Conservation (phyloP, 1,140 invertebrate genomes). For the Aphelinus certus region DNA sequence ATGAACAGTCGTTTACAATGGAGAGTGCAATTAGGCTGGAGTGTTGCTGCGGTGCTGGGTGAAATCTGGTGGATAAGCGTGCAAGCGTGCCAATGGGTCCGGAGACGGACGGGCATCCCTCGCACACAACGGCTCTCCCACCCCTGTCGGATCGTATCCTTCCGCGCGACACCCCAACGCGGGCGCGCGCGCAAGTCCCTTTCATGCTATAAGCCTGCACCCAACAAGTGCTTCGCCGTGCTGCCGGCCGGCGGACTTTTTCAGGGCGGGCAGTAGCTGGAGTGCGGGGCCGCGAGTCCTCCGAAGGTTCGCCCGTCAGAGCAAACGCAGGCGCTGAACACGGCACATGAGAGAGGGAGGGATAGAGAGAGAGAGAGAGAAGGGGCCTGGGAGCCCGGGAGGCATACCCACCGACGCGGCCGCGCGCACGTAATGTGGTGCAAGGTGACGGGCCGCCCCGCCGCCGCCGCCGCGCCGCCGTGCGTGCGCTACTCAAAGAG, state of each 20-base stretch:
- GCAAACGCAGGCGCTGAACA: background rate
- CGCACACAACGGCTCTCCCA: background rate
- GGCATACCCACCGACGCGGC: conserved; percentile 31
- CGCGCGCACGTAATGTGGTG: conserved; percentile 47
- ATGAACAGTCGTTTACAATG: too few relatives aligned
- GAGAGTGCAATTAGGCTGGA: too few relatives aligned
- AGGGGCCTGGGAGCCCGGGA: conserved; percentile 44
- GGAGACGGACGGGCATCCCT: too few relatives aligned
- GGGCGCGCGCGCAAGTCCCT: background rate
- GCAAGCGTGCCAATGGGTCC: too few relatives aligned
- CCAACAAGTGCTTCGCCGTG: conserved; percentile 7
- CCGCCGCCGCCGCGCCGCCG: conserved; percentile 2
- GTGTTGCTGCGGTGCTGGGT: too few relatives aligned
- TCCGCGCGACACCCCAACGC: background rate
- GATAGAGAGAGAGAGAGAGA: conserved; percentile 27
- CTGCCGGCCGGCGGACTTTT: conserved; percentile 39
- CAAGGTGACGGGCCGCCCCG: conserved; percentile 48
- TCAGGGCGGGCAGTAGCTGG: conserved; percentile 44
- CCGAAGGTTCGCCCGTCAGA: background rate
- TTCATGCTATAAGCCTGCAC: background rate
- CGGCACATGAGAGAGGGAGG: background rate
- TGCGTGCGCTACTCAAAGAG: conserved; percentile 24
- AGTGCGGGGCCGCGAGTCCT: too few relatives aligned
- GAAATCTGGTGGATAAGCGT: too few relatives aligned
- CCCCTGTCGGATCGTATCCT: background rate